Evolutionary conservation across 2,797 vertebrate genomes (phyloP).

Genomic region (Taeniopygia guttata): DNA sequence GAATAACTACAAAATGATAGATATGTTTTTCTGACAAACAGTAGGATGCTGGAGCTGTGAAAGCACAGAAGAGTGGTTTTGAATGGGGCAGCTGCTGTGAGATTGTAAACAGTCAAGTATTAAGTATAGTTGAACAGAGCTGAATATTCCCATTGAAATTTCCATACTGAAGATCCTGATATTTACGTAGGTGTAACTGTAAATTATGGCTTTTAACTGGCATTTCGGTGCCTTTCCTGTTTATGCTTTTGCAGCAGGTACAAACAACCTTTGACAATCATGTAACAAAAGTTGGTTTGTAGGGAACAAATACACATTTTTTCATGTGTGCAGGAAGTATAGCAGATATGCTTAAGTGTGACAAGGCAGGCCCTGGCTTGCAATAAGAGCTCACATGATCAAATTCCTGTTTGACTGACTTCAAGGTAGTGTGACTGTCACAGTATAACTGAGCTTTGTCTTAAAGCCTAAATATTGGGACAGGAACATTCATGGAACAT

Average conservation of each 20-base stretch:
- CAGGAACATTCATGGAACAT: neutral
- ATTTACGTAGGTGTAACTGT: neutral
- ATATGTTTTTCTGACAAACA: neutral
- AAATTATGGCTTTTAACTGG: neutral
- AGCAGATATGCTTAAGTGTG: neutral
- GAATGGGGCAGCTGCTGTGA: neutral
- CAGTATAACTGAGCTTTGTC: neutral
- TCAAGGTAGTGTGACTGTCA: neutral
- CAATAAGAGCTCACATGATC: neutral
- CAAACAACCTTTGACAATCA: neutral
- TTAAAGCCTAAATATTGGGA: neutral
- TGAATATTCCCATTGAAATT: neutral
- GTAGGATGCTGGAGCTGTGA: neutral
- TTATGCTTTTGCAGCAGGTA: neutral
- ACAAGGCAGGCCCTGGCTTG: neutral
- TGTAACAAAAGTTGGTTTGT: neutral
- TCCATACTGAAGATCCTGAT: neutral
- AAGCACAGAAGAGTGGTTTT: slow-evolving; percentile 1
- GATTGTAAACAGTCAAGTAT: neutral
- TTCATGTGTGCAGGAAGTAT: neutral
- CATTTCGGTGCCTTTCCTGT: neutral
- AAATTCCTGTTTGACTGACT: neutral
- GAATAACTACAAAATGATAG: slow-evolving; percentile 12
- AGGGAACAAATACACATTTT: neutral
- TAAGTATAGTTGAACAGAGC: neutral